Conservation (phyloP, 2,888 invertebrate species). For the Hedychridium roseum region DNA sequence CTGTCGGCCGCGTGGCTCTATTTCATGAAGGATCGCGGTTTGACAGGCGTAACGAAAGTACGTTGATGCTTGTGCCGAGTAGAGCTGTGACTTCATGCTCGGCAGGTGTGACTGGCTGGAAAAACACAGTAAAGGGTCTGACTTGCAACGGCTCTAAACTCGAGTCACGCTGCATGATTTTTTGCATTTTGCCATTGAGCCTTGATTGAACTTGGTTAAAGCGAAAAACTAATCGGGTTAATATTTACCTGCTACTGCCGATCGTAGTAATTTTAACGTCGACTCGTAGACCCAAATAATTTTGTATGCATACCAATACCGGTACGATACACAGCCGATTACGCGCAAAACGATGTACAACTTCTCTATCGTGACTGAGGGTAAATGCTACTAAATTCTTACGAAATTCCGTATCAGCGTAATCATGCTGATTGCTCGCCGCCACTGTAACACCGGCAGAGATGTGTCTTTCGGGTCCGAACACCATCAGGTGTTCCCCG, state of each 20-base stretch:
- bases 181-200: too few relatives aligned
- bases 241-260: conserved; percentile 68
- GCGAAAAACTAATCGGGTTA: too few relatives aligned
- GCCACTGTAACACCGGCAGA: conserved; percentile 55
- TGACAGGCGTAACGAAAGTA: conserved; percentile 63
- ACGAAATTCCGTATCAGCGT: conserved; percentile 43
- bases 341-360: conserved; percentile 72
- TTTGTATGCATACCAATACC: conserved; percentile 73
- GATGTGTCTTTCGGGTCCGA: conserved; percentile 60
- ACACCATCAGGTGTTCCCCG: conserved; percentile 53
- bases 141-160: too few relatives aligned
- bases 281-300: conserved; percentile 70
- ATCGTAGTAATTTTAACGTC: conserved; percentile 71
- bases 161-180: too few relatives aligned
- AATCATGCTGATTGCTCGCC: conserved; percentile 32
- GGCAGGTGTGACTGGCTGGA: conserved; percentile 56
- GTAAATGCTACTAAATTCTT: conserved; percentile 52
- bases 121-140: conserved; percentile 33
- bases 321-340: conserved; percentile 74
- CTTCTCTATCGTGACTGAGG: conserved; percentile 45
- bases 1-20: conserved; percentile 67
- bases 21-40: conserved; percentile 60
- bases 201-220: too few relatives aligned
- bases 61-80: conserved; percentile 60
- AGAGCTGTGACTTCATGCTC: conserved; percentile 58